Evolutionary conservation across 2,888 invertebrate genomes (phyloP), one percentile per base, ranked within the genome.

Genomic region (Actias luna): DNA sequence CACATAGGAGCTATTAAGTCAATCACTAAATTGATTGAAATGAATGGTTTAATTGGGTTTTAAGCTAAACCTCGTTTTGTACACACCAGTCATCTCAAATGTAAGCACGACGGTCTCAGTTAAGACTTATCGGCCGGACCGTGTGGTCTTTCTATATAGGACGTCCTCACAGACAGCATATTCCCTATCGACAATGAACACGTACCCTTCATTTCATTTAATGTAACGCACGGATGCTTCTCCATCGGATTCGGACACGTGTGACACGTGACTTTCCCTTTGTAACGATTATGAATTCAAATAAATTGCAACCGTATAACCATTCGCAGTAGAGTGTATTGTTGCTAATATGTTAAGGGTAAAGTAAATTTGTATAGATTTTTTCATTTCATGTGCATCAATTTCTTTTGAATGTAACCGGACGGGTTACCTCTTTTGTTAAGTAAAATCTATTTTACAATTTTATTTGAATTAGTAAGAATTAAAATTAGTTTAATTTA

Each of bases 181-280:
- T 59, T 80, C 83, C 78, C 78, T 66, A 63, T 80, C 69, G 80
- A 80, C 80, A 80, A 82, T 83, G 83, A 84, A 80, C 33, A 33
- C 25, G 25, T 55, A 76, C 80, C 83, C 55, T 77, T 79, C 78
- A 82, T 82, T 80, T 79, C 75, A 78, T 82, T 81, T 80, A 78
- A 77, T 72, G 75, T 78, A 78, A 80, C 83, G 85, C 86, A 85
- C 86, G 86, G 76, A 75, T 77, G 80, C 76, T 74, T 79, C 76
- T 76, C 77, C 80, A 79, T 83, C 76, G 78, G 77, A 82, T 82
- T 78, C 73, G 63, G 66, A 66, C 71, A 70, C 73, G 69, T 65
- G 69, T 68, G 69, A 76, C 79, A 78, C 81, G 83, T 82, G 80
- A 78, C 70, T 68, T 70, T 62, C 66, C 65, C 72, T 66, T 69